Conservation (phyloP, 2,888 invertebrate species). For the Dicranocentrus wangi region DNA sequence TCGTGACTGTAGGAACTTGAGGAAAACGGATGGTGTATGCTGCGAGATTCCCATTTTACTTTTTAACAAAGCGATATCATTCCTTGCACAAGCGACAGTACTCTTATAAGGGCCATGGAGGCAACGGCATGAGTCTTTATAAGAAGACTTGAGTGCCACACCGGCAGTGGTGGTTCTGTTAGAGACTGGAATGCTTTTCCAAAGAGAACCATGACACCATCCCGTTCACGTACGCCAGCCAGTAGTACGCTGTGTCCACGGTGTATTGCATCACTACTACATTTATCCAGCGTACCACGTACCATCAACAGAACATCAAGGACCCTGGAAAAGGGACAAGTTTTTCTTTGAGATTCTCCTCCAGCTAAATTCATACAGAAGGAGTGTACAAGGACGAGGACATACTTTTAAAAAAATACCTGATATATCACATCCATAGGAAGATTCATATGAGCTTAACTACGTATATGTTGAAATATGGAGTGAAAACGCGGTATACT, state of each 20-base stretch:
- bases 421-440: slow-evolving; percentile 12
- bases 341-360: slow-evolving; percentile 8
- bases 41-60: background rate
- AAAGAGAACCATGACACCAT: slow-evolving; percentile 43
- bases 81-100: slow-evolving; percentile 1
- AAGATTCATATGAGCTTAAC: too few relatives aligned
- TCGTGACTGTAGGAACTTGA: background rate
- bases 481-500: too few relatives aligned
- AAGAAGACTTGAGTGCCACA: slow-evolving; percentile 4
- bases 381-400: slow-evolving; percentile 17
- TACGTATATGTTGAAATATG: too few relatives aligned
- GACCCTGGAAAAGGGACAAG: slow-evolving; percentile 30
- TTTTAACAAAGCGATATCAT: slow-evolving; percentile 30
- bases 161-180: background rate
- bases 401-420: slow-evolving; percentile 3
- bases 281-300: background rate
- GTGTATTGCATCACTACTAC: background rate
- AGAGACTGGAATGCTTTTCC: slow-evolving; percentile 31
- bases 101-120: slow-evolving; percentile 4
- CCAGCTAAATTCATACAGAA: background rate
- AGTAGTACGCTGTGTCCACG: background rate
- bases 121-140: background rate
- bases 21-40: background rate
- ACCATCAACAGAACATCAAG: slow-evolving; percentile 8
- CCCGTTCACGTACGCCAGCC: background rate